Conservation (phyloP, 2,797 vertebrate species). For the Poecilia gillii region DNA sequence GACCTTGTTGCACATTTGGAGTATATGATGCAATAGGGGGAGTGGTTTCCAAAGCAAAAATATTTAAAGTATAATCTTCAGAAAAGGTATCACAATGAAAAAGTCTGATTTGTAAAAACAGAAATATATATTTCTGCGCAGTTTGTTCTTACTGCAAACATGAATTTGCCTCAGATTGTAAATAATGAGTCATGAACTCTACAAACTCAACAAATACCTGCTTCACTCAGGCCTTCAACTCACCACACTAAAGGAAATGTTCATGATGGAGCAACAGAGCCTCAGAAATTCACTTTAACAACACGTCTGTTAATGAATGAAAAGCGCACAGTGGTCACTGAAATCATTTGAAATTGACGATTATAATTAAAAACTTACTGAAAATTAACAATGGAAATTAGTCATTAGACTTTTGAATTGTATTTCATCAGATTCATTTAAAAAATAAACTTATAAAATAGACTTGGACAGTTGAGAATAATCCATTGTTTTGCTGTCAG, state of each 20-base stretch:
- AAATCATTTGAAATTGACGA: not conserved
- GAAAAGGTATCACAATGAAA: not conserved
- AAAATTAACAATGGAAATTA: too few relatives aligned
- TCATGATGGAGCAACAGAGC: not conserved
- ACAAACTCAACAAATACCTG: not conserved
- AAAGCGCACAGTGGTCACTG: not conserved
- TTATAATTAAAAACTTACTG: not conserved
- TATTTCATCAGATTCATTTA: not conserved
- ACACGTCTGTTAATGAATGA: not conserved
- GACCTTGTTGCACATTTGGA: not conserved
- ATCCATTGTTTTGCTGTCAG: not conserved
- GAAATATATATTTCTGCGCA: not conserved
- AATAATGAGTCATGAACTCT: not conserved
- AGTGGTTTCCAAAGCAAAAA: not conserved
- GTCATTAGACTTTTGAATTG: too few relatives aligned
- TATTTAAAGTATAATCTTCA: not conserved
- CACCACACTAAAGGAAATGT: not conserved
- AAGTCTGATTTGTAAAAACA: not conserved
- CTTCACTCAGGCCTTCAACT: not conserved
- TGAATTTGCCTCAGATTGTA: not conserved
- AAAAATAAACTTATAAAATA: not conserved
- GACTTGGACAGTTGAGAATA: not conserved
- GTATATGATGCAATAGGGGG: not conserved
- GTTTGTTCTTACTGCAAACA: not conserved
- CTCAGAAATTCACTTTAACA: not conserved